phyloP scores from a whole-genome alignment of 1,140 invertebrate species.

The Ostrea denselamellosa region DNA sequence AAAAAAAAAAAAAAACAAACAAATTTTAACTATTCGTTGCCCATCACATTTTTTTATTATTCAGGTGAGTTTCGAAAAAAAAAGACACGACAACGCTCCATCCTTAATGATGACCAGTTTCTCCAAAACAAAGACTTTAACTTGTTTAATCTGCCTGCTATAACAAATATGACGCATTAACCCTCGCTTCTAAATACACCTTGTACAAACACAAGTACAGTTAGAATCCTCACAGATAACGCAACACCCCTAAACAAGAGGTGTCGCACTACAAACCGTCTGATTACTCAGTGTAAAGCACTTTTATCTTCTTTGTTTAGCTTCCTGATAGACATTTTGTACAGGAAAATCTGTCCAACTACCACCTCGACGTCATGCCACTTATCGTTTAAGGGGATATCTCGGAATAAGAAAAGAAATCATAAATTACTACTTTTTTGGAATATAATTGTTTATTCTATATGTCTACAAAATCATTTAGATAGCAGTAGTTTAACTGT shows the following conservation, averaged over 20 bases:
- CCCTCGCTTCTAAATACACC: not conserved
- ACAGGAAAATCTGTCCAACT: not conserved
- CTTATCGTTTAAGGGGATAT: not conserved
- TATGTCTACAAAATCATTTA: no score
- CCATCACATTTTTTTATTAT: no score
- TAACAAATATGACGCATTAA: not conserved
- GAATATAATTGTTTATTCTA: no score
- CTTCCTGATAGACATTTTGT: not conserved
- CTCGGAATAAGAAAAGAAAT: not conserved
- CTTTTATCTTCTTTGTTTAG: not conserved
- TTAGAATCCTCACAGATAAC: not conserved
- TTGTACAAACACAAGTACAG: not conserved
- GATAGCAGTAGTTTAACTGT: no score
- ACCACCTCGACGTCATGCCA: not conserved
- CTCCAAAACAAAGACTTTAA: slow-evolving; percentile 8
- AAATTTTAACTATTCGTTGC: no score
- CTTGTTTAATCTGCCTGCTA: slow-evolving; percentile 4
- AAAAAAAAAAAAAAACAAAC: no score
- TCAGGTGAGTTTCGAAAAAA: not conserved
- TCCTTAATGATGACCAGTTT: not conserved
- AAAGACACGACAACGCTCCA: not conserved
- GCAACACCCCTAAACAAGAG: not conserved
- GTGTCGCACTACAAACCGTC: not conserved
- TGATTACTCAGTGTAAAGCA: not conserved
- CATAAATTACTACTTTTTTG: no score